These are phyloP conservation scores for Idaea straminata DNA, from an alignment of 2,888 invertebrate genomes.

Conservation along the genomic window DNA sequence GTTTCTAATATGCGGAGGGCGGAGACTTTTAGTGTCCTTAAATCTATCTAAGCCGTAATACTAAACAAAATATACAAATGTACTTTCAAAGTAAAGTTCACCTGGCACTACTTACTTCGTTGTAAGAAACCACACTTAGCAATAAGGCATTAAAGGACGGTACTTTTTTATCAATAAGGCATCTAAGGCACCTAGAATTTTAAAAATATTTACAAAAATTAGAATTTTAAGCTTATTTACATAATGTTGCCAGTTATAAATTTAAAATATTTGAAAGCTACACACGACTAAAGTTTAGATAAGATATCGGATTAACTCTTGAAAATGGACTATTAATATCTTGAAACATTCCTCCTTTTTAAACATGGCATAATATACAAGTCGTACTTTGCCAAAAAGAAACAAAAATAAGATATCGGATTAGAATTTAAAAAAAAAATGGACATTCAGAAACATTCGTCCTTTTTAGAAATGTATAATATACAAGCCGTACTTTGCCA, in stretches of 20 bases:
- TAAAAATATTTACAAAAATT: constrained; percentile 37
- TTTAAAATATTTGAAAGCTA: constrained; percentile 13
- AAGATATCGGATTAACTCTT: constrained; percentile 19
- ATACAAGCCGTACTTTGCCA: too few relatives aligned
- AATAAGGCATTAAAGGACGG: constrained; percentile 70
- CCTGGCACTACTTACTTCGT: constrained; percentile 3
- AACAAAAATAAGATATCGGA: not conserved
- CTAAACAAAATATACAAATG: not conserved
- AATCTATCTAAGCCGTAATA: not conserved
- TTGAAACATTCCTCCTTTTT: constrained; percentile 20
- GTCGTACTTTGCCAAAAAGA: constrained; percentile 44
- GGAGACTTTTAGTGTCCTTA: not conserved
- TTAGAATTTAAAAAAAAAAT: too few relatives aligned
- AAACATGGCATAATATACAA: constrained; percentile 35
- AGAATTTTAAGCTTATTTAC: constrained; percentile 11
- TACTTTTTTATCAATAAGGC: constrained; percentile 66
- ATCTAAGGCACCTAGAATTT: constrained; percentile 62
- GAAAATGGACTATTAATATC: constrained; percentile 31
- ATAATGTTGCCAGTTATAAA: constrained; percentile 16
- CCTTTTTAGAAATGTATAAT: too few relatives aligned
- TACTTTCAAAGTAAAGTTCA: constrained; percentile 7
- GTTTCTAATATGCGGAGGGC: not conserved
- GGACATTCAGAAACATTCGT: too few relatives aligned
- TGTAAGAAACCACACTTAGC: constrained; percentile 1
- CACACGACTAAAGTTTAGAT: not conserved